Conservation (phyloP, 92 coral and sea anemone genomes). For the Paragorgia papillata region DNA sequence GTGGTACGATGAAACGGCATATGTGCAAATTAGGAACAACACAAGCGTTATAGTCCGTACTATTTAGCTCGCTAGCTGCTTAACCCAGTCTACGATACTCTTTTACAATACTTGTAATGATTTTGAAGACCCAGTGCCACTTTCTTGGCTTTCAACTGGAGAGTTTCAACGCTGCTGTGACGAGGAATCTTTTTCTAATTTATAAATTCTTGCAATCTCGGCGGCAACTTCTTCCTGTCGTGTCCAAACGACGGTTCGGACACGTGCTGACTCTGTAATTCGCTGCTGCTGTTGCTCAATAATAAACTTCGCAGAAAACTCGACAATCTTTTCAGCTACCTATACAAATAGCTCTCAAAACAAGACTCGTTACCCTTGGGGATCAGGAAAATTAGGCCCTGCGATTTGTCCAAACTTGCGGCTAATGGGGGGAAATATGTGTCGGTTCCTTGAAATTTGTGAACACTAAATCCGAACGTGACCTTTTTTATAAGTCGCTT, state of each 20-base stretch:
- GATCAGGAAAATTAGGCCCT: background rate
- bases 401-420: slow-evolving; percentile 48
- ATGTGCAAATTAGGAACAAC: slow-evolving; percentile 38
- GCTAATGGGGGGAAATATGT: slow-evolving; percentile 9
- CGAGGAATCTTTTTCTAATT: background rate
- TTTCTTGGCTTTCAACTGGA: background rate
- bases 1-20: slow-evolving; percentile 26
- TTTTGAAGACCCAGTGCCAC: background rate
- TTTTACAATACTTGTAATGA: background rate
- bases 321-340: background rate
- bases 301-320: background rate
- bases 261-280: slow-evolving; percentile 33
- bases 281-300: background rate
- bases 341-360: background rate
- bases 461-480: background rate
- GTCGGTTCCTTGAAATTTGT: too few relatives aligned
- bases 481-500: background rate
- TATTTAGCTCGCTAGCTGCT: slow-evolving; percentile 4
- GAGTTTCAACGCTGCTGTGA: background rate
- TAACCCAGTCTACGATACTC: background rate
- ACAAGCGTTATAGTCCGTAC: background rate
- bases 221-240: slow-evolving; percentile 40
- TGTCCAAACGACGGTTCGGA: background rate
- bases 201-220: slow-evolving; percentile 20
- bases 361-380: background rate